A percentile compares a stretch with the other conserved stretches of the same genome.
phyloP scores from a whole-genome alignment of 1,140 invertebrate species.

The Lepidurus packardi region DNA sequence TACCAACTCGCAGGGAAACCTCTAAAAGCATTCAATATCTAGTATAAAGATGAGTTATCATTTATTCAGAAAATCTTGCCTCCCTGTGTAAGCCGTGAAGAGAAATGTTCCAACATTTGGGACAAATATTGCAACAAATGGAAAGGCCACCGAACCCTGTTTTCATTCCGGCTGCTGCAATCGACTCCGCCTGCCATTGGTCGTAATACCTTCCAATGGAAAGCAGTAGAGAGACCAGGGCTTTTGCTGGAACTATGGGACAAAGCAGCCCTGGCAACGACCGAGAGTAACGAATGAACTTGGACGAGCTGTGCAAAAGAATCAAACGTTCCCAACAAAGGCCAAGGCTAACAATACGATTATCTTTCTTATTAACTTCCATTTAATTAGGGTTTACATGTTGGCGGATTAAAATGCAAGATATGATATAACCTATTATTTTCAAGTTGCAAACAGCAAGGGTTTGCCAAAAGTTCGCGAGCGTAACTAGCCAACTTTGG shows the following conservation, averaged over 20 bases:
- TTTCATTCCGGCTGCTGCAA: not conserved
- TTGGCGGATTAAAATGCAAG: not conserved
- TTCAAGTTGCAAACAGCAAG: not conserved
- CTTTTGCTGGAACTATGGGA: conserved; percentile 7
- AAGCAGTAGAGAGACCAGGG: not conserved
- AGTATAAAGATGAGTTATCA: too few relatives aligned
- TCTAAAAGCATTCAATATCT: too few relatives aligned
- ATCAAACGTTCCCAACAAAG: conserved; percentile 8
- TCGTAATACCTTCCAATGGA: not conserved
- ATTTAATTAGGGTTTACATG: not conserved
- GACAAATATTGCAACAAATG: not conserved
- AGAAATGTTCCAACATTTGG: not conserved
- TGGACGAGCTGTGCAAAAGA: not conserved
- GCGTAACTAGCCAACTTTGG: not conserved
- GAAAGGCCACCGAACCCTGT: not conserved
- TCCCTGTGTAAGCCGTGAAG: too few relatives aligned
- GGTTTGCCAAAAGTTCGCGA: not conserved
- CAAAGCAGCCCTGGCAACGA: conserved; percentile 16
- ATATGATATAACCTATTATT: not conserved
- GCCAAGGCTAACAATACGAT: conserved; percentile 4
- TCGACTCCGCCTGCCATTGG: conserved; percentile 2
- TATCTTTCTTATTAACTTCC: not conserved
- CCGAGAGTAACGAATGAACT: conserved; percentile 12
- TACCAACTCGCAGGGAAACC: not conserved
- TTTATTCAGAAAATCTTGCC: too few relatives aligned